Percentiles rank a stretch among this genome's conserved stretches.
phyloP scores from a whole-genome alignment of 2,888 invertebrate species.

The Taenaris catops region DNA sequence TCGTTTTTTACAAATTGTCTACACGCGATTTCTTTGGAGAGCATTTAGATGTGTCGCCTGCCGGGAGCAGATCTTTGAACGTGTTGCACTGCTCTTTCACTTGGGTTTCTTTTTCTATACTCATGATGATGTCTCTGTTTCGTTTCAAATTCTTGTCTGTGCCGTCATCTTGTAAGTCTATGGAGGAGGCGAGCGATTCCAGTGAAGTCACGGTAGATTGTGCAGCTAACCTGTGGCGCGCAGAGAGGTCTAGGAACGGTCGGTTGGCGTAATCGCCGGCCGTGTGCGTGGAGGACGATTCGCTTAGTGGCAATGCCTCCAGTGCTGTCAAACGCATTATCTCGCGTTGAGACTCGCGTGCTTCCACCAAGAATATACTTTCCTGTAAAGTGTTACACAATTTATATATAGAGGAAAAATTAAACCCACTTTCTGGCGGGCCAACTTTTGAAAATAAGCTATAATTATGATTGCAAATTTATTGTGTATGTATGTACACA shows the following conservation, averaged over 20 bases:
- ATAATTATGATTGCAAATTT: too few species aligned
- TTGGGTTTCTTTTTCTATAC: slow-evolving; percentile 51
- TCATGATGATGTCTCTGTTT: slow-evolving; percentile 40
- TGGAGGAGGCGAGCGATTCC: slow-evolving; percentile 69
- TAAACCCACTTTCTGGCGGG: too few species aligned
- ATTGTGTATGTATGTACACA: too few species aligned
- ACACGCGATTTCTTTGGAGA: slow-evolving; percentile 45
- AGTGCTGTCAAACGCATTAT: slow-evolving; percentile 62
- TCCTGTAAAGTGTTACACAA: too few species aligned
- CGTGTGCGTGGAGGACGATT: slow-evolving; percentile 26
- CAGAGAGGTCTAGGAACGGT: slow-evolving; percentile 46
- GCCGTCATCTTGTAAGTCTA: slow-evolving; percentile 42
- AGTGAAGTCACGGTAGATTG: slow-evolving; percentile 78
- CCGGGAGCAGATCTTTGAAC: slow-evolving; percentile 48
- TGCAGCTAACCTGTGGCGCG: slow-evolving; percentile 38
- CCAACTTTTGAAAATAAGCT: too few species aligned
- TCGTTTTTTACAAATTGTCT: slow-evolving; percentile 22
- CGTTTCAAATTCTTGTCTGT: slow-evolving; percentile 43
- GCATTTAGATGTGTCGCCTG: slow-evolving; percentile 39
- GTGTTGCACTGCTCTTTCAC: slow-evolving; percentile 50
- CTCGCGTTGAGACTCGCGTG: slow-evolving; percentile 86
- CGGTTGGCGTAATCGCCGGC: slow-evolving; percentile 22
- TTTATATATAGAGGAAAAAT: too few species aligned
- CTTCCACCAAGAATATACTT: slow-evolving; percentile 90
- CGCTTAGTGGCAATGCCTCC: slow-evolving; percentile 34